These are phyloP conservation scores for Platanista minor DNA, from an alignment of 2,113 vertebrate species.

Conservation along the genomic window DNA sequence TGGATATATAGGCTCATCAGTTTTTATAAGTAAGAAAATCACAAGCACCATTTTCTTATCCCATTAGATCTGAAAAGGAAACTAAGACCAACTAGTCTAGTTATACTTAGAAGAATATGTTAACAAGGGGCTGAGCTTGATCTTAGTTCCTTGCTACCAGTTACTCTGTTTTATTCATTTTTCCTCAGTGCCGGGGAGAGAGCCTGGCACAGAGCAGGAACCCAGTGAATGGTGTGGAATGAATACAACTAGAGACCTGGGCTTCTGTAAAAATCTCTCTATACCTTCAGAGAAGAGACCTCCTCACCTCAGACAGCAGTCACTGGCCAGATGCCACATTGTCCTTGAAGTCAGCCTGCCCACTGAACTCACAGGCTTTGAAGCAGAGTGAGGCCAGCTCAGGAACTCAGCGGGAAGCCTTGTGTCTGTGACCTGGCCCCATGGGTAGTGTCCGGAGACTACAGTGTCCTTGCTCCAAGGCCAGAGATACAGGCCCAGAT, in stretches of 20 bases:
- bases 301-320: background rate
- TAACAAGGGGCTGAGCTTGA: background rate
- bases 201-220: background rate
- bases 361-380: slow-evolving; percentile 61
- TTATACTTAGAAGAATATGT: background rate
- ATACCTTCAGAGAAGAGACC: background rate
- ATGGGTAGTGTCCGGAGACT: slow-evolving; percentile 72
- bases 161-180: background rate
- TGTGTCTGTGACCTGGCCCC: slow-evolving; percentile 29
- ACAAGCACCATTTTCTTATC: background rate
- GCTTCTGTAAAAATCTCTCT: slow-evolving; percentile 12
- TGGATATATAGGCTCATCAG: background rate
- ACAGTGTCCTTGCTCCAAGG: slow-evolving; percentile 75
- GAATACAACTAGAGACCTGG: background rate
- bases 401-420: slow-evolving; percentile 60
- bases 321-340: slow-evolving; percentile 47
- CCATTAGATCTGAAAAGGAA: background rate
- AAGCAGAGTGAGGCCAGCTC: slow-evolving; percentile 29
- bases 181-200: background rate
- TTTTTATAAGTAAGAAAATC: slow-evolving; percentile 34
- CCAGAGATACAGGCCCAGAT: slow-evolving; percentile 80
- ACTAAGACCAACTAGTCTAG: background rate
- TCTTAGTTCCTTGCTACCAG: background rate
- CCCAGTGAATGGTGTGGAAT: background rate
- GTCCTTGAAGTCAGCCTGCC: slow-evolving; percentile 33